A percentile compares a stretch with the other conserved stretches of the same genome.
These are phyloP conservation scores for Acrobasis suavella DNA, from an alignment of 2,888 invertebrate genomes.

Conservation along the genomic window DNA sequence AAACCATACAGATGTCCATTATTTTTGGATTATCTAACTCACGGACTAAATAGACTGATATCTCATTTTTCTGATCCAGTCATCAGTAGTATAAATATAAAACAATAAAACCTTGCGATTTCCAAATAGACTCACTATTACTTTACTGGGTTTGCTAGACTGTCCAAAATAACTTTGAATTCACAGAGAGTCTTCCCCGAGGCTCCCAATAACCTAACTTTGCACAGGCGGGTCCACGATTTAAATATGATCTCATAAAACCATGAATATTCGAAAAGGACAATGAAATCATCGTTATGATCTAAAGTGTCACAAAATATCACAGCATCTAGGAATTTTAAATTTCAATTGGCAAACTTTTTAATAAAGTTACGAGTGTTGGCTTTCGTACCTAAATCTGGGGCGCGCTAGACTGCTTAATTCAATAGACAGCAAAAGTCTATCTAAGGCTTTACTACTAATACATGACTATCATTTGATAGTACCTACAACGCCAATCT, in stretches of 20 bases:
- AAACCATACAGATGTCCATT: no score
- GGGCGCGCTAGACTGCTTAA: background rate
- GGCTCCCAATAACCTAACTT: background rate
- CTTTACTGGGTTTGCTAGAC: no score
- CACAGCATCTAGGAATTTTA: background rate
- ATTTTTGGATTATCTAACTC: no score
- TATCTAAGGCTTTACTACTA: background rate
- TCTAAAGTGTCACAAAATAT: background rate
- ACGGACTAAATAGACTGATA: no score
- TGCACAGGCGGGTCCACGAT: background rate
- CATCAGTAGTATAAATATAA: no score
- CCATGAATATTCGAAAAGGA: background rate
- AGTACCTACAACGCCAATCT: no score
- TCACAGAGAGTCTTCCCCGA: background rate
- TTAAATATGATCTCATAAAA: background rate
- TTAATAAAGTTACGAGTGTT: conserved; percentile 14
- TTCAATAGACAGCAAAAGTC: background rate
- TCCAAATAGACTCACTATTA: no score
- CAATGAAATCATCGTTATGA: background rate
- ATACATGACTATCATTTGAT: no score
- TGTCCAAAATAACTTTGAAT: no score
- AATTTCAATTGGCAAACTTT: conserved; percentile 6
- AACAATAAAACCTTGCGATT: no score
- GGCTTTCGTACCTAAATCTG: conserved; percentile 8
- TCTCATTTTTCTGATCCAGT: no score